Evolutionary conservation across 2,797 vertebrate species (phyloP), one percentile per base, ranked within the genome.

Genomic region (Paguma larvata): DNA sequence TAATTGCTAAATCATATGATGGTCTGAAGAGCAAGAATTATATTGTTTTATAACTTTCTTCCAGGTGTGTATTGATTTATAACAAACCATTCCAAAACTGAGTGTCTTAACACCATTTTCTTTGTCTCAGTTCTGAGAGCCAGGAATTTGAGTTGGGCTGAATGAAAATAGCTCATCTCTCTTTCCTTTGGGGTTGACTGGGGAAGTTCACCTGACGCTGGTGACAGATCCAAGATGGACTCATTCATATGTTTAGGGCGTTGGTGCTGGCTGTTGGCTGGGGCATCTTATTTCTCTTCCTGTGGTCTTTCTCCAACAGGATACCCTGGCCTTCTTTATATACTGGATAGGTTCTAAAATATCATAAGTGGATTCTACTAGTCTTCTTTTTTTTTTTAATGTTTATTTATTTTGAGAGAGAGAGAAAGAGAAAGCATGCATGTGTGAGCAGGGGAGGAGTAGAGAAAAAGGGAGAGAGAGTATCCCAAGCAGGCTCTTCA

Each of bases 1-100:
- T 77, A 63, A 91, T 44, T 70, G n/a, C 59, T 83, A 53, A 96
- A 78, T 91, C n/a, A 83, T 32, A 48, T 73, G 80, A 75, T 90
- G 15, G 11, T 94, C 38, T 82, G 32, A 25, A 86, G 73, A 90
- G 86, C 38, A 85, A 90, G 38, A 91, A 80, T 11, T n/a, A 6
- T 93, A 48, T 83, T 11, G 6, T 59, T 83, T 75, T 62, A 46
- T n/a, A 70, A 70, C 12, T 85, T 63, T 53, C 65, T 62, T 59
- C 21, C 34, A 44, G 19, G 32, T 72, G 63, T 79, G 65, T 80
- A 13, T 65, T 87, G 25, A 65, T 91, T 32, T 80, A 65, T 63
- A 87, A 95, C 56, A 67, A 72, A 73, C 41, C n/a, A 63, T 79
- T 79, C 34, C 67, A 79, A 92, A 87, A 56, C 30, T 59, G 32